Evolutionary conservation across 2,888 invertebrate genomes (phyloP).

Genomic region (Frankliniella intonsa): DNA sequence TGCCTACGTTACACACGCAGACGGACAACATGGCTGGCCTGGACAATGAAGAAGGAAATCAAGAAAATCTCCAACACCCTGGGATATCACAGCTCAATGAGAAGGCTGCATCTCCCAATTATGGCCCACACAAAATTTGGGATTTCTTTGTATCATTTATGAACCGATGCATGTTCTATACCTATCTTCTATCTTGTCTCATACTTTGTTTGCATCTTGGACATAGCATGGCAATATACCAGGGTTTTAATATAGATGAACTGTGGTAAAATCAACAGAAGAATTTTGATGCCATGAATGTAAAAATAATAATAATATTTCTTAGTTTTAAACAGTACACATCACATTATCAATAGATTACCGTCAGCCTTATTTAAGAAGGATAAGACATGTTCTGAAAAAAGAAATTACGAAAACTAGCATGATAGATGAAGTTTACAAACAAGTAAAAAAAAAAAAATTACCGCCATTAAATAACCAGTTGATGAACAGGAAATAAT

Average conservation of each 20-base stretch:
- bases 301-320: not conserved
- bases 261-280: not conserved
- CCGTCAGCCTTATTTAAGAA: not conserved
- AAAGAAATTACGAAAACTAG: not conserved
- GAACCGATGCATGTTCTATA: not conserved
- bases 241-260: not conserved
- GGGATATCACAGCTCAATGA: not conserved
- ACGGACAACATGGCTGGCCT: not conserved
- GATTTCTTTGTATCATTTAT: not conserved
- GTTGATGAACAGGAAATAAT: not conserved
- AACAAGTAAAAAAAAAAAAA: not conserved
- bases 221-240: not conserved
- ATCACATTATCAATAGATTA: not conserved
- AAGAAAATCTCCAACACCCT: not conserved
- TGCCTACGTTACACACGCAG: slow-evolving; percentile 6
- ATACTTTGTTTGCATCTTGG: not conserved
- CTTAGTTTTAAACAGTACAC: not conserved
- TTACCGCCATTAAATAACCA: not conserved
- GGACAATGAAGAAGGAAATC: not conserved
- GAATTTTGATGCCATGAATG: not conserved
- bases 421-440: not conserved
- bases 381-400: not conserved
- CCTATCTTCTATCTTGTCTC: not conserved
- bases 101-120: not conserved
- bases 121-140: not conserved